Percentiles rank a stretch among this genome's conserved stretches.
phyloP scores from a whole-genome alignment of 2,888 invertebrate species.

The Pemphredon lugubris region DNA sequence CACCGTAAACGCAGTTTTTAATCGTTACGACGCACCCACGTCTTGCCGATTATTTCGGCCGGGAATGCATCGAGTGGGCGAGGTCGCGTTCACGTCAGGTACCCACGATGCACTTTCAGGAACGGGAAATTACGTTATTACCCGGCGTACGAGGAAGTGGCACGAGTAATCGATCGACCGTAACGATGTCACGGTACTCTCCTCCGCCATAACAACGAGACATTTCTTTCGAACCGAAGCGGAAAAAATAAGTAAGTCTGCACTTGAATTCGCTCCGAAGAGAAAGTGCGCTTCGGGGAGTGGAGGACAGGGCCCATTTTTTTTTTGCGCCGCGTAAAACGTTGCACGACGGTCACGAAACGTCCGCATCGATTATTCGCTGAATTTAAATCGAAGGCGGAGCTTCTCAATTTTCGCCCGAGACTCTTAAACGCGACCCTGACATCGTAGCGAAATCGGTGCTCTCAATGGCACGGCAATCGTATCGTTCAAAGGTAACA shows the following conservation, averaged over 20 bases:
- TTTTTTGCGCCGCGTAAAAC: too few species aligned
- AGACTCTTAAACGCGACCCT: slow-evolving; percentile 16
- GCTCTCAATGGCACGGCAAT: too few species aligned
- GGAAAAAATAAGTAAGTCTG: too few species aligned
- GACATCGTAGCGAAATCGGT: slow-evolving; percentile 14
- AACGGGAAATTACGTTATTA: slow-evolving; percentile 54
- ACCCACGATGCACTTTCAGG: slow-evolving; percentile 51
- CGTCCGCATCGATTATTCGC: slow-evolving; percentile 21
- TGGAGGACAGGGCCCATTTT: too few species aligned
- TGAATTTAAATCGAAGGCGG: slow-evolving; percentile 22
- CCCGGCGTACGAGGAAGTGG: slow-evolving; percentile 17
- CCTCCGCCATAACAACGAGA: not conserved
- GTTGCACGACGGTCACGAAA: slow-evolving; percentile 12
- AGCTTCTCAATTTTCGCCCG: not conserved
- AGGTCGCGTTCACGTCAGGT: slow-evolving; percentile 41
- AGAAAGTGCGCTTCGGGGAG: too few species aligned
- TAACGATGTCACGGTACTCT: not conserved
- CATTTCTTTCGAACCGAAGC: not conserved
- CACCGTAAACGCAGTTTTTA: too few species aligned
- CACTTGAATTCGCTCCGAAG: too few species aligned
- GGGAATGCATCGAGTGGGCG: slow-evolving; percentile 41
- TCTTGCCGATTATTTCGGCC: slow-evolving; percentile 4
- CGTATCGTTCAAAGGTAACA: slow-evolving; percentile 23
- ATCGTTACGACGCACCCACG: not conserved
- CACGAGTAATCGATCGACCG: slow-evolving; percentile 3